Evolutionary conservation across 2,888 invertebrate species (phyloP), one percentile per base, ranked within the genome.

Genomic region (Xylophagus ater): DNA sequence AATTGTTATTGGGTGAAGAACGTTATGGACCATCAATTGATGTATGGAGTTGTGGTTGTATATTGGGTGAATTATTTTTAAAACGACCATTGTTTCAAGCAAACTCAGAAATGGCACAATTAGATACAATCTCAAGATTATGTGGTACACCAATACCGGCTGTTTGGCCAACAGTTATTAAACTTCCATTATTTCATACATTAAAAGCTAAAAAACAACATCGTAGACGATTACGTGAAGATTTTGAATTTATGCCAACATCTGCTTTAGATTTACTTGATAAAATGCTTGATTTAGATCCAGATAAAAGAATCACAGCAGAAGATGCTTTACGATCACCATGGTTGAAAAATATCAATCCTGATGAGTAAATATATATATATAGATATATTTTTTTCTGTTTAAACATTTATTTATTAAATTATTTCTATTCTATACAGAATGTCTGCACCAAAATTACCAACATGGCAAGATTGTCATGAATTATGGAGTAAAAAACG

Each of bases 11-110:
- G 21, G 98, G 97, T 4, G 96, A 97, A 69, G 97, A 98, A 68
- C 75, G 76, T 7, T 99, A 98, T 62, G 96, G 96, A 0, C 92
- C 97, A 1, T 85, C 94, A 0, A 92, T 99, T 44, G 98, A 98
- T 67, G 90, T 98, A 6, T 98, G 98, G 98, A 96, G 94, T 58
- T 94, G 94, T 68, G 98, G 98, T 54, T 99, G 98, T 62, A 99
- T 98, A 53, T 73, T 98, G 34, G 98, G 96, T 8, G 98, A 99
- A 69, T 71, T 99, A 44, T 99, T 98, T 68, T 75, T 81, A 32
- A 93, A 93, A 58, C 87, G 88, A 54, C 96, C 98, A 1, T 73
- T 98, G 31, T 98, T 98, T 65, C 92, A 88, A 74, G 96, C 92
- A 1, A 89, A 85, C 60, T 73, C 82, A 37, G 97, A 98, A 68